These are phyloP conservation scores for Galemys pyrenaicus DNA, from an alignment of 2,113 vertebrate species.

Conservation along the genomic window DNA sequence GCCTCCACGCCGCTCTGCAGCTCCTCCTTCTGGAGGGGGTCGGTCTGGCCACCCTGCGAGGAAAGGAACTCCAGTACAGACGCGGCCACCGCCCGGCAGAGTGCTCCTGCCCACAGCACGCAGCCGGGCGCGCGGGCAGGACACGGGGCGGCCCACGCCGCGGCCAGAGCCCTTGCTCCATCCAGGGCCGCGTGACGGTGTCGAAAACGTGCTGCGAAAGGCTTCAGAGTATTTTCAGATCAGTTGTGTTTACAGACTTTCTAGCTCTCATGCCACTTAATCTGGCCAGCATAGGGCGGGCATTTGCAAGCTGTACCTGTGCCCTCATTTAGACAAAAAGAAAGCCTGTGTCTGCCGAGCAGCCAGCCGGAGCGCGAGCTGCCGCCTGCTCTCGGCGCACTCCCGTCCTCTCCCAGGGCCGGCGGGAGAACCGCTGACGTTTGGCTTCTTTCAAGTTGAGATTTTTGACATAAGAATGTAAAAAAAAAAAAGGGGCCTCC, in stretches of 20 bases:
- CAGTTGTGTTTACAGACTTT: neutral
- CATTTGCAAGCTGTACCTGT: neutral
- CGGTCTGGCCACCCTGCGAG: conserved; percentile 85
- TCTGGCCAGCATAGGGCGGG: neutral
- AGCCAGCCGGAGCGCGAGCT: too few relatives aligned
- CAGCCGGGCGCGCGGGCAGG: too few relatives aligned
- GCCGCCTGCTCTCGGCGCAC: too few relatives aligned
- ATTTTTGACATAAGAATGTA: neutral
- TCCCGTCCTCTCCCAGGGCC: neutral
- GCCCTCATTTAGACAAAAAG: conserved; percentile 41
- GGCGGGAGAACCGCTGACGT: neutral
- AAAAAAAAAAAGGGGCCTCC: too few relatives aligned
- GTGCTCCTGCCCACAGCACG: too few relatives aligned
- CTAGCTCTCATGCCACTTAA: neutral
- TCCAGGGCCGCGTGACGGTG: neutral
- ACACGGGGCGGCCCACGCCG: too few relatives aligned
- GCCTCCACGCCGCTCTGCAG: conserved; percentile 92
- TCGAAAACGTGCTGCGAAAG: neutral
- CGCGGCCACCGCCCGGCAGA: too few relatives aligned
- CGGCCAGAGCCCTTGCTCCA: neutral
- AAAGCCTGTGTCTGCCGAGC: neutral
- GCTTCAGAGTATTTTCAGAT: neutral
- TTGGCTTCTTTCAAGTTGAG: too few relatives aligned
- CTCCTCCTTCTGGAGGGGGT: conserved; percentile 93
- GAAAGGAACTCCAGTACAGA: too few relatives aligned